Conservation (phyloP, 2,888 invertebrate genomes). For the Actias luna region DNA sequence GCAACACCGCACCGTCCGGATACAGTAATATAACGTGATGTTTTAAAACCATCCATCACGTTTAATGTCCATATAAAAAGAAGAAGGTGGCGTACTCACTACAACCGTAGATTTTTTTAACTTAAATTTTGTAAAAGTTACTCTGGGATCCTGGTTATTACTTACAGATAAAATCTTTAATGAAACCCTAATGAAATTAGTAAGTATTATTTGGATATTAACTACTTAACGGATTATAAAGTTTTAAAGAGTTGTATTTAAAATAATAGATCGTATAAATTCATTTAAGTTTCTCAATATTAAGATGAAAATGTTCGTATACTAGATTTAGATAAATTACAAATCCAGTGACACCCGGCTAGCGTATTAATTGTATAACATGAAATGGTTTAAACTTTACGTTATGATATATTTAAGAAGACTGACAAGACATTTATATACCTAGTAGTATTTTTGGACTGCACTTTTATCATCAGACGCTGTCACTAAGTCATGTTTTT, state of each 20-base stretch:
- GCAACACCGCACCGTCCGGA: slow-evolving; percentile 77
- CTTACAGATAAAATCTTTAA: not conserved
- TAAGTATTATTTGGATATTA: not conserved
- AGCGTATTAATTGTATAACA: too few relatives aligned
- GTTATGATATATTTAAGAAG: too few relatives aligned
- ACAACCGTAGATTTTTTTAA: slow-evolving; percentile 50
- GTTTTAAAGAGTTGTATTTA: not conserved
- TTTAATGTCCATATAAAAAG: slow-evolving; percentile 79
- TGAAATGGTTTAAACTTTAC: too few relatives aligned
- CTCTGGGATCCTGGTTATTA: not conserved
- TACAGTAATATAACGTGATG: slow-evolving; percentile 79
- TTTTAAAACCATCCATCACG: slow-evolving; percentile 81
- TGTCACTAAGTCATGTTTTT: too few relatives aligned
- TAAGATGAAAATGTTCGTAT: too few relatives aligned
- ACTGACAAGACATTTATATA: too few relatives aligned
- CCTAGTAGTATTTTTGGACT: too few relatives aligned
- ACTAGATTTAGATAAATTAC: not conserved
- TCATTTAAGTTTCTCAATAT: too few relatives aligned
- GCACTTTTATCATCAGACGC: too few relatives aligned
- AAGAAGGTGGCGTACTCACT: slow-evolving; percentile 64
- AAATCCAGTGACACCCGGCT: too few relatives aligned
- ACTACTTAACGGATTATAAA: not conserved
- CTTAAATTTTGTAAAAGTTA: slow-evolving; percentile 40
- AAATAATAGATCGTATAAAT: too few relatives aligned
- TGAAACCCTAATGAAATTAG: not conserved